Base-by-base conservation (phyloP, 2,113 vertebrate genomes). In the Zosterops japonicus region DNA sequence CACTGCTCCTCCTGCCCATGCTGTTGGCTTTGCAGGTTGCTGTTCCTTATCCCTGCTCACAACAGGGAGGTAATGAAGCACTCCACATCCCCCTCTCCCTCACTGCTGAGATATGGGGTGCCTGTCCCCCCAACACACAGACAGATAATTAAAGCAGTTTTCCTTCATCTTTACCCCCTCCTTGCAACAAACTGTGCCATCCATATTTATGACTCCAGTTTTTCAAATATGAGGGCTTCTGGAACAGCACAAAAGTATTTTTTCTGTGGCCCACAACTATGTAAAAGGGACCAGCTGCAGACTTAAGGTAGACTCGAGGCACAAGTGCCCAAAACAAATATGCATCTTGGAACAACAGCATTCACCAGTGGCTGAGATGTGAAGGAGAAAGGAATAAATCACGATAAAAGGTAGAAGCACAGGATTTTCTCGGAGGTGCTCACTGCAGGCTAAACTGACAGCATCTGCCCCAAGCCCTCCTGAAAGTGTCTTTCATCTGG, bases 401-500 rank as follows among this genome's bases (percentile, higher is more conserved):
- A 25, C 0, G 1, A 93, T 60, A 47, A 86, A 90, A 94, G 18
- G 8, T 17, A 94, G 36, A 79, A 68, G 41, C 1, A 1, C 23
- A 75, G 88, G 72, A 81, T 87, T 87, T 95, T 49, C 92, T 91
- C 71, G 3, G 71, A 89, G 71, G 84, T 84, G 61, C 78, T 96
- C 64, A 65, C 95, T 96, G 79, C 86, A 81, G 86, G 79, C 88
- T 89, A 71, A 83, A 76, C 55, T 91, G 83, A 79, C 36, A 5
- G 44, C 14, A 8, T 53, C 88, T 91, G 88, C 94, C 86, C 59
- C 4, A 0, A 96, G 83, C 69, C 74, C 84, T 93, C 57, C 83
- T 79, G 75, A 86, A 94, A 96, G 52, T 19, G 72, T 68, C 95
- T 95, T 94, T 95, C 87, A 95, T 94, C 87, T 93, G 84, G 7